Base-by-base conservation (phyloP, 92 coral and sea anemone species). In the Epizoanthus stellaris region DNA sequence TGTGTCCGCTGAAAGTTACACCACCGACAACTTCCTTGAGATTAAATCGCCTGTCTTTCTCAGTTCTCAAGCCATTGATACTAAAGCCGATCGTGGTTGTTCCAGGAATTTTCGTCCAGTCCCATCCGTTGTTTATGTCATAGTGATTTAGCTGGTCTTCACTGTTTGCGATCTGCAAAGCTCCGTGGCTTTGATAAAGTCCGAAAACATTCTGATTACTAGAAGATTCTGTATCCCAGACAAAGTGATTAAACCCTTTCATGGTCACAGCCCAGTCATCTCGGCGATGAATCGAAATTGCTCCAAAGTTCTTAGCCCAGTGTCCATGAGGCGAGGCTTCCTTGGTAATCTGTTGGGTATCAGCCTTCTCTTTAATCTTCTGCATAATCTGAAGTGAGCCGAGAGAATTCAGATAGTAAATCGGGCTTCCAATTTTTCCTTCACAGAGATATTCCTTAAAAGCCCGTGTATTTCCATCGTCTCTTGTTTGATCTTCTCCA, bases 121-220 rank as follows among this genome's bases (percentile, higher is more conserved):
- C 88, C 94, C 94, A 91, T 39, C 94, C 94, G 39, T 84, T 76
- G 67, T 59, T 67, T 4, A 84, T 73, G 52, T 87, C 89, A 43
- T 80, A 43, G 6, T 86, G 42, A 4, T 25, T 23, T 66, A 91
- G 81, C 5, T 88, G 65, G 9, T 39, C 81, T 61, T 89, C 95
- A 73, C 92, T 89, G 76, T 89, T 92, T 0, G 95, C 81, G 65
- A 92, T 90, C 36, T 80, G 90, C 40, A 92, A 43, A 3, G 95
- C 89, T 0, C 95, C 95, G 63, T 89, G 91, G 56, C 93, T 90
- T 36, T 66, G 87, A 23, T 76, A 92, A 23, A 87, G 36, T 4
- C 93, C 95, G 56, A 60, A 92, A 0, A 65, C 42, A 40, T 92
- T 92, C 20, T 86, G 82, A 4, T 36, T 71, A 16, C 54, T 17